These are phyloP conservation scores for Ypsolopha sequella DNA, from an alignment of 2,888 invertebrate species.

Conservation along the genomic window DNA sequence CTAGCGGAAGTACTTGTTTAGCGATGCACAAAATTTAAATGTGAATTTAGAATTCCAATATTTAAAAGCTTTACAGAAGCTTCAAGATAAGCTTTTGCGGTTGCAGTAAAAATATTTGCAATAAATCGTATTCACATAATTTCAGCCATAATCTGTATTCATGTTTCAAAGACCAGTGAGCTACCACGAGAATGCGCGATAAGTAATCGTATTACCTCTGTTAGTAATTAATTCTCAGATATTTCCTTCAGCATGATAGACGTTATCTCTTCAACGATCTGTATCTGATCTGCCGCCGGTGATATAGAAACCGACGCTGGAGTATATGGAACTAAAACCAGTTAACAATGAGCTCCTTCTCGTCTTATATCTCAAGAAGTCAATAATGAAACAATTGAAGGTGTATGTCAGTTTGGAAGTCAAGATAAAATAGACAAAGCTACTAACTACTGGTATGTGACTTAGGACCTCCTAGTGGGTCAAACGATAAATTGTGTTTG, in stretches of 20 bases:
- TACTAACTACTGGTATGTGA: constrained; percentile 27
- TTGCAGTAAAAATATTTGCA: constrained; percentile 1
- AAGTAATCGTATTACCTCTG: constrained; percentile 54
- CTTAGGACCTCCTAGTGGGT: constrained; percentile 47
- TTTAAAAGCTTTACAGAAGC: too few relatives aligned
- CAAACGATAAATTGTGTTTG: constrained; percentile 46
- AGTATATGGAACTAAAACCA: neutral
- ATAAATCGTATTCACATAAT: neutral
- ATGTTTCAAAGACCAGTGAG: constrained; percentile 12
- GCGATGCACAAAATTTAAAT: neutral
- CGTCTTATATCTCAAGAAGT: neutral
- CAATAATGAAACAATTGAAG: neutral
- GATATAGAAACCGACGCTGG: constrained; percentile 2
- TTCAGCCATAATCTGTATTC: neutral
- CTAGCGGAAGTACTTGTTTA: constrained; percentile 1
- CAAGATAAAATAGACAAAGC: constrained; percentile 22
- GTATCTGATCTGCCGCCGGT: constrained; percentile 21
- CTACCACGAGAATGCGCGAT: constrained; percentile 41
- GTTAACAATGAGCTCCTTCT: neutral
- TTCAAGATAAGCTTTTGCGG: too few relatives aligned
- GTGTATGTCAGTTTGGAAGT: constrained; percentile 19
- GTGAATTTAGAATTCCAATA: too few relatives aligned
- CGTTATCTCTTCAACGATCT: constrained; percentile 46
- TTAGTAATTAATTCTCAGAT: constrained; percentile 56
- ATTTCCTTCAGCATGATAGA: constrained; percentile 49